Base-by-base conservation (phyloP, 2,113 vertebrate genomes). In the Agelaius tricolor region DNA sequence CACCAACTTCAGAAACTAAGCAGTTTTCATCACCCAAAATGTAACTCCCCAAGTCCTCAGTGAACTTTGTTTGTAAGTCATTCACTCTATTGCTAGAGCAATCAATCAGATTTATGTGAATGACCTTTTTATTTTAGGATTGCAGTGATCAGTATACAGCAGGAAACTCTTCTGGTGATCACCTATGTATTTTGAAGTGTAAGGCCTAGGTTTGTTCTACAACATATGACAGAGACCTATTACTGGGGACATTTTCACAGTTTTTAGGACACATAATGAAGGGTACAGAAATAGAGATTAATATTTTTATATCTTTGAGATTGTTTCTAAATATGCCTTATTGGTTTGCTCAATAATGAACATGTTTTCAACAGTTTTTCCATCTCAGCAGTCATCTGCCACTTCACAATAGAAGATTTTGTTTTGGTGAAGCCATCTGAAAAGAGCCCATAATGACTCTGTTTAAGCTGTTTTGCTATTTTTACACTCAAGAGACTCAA, bases 391-490 rank as follows among this genome's bases (percentile, higher is more conserved):
- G 63, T 57, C 74, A 94, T 92, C 47, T 82, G 54, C 44, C 46
- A 80, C 78, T 78, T 95, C 55, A 80, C 37, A 94, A 79, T 0
- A 80, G n/a, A 72, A 61, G 55, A 31, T 23, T 93, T 78, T 93
- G 63, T 94, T 96, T 91, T 28, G 63, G 35, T 39, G 54, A 89
- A 63, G 66, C 63, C 63, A 57, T 2, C 17, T 89, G 61, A 49
- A 51, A 27, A 81, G 44, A 94, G 72, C 57, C 47, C 43, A 63
- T 74, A 88, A 94, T 41, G 13, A 27, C 30, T 62, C 67, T 76
- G 33, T 63, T 61, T n/a, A 93, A 85, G 43, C 33, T 71, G n/a
- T 72, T 92, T 58, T 93, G 66, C 73, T 87, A 93, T 94, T 96
- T 95, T 96, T 92, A 90, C 28, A 62, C 31, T 84, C 72, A 66